Percentiles rank a stretch among this genome's conserved stretches.
These are phyloP conservation scores for Gorsachius magnificus DNA, from an alignment of 2,797 vertebrate genomes.

Conservation along the genomic window DNA sequence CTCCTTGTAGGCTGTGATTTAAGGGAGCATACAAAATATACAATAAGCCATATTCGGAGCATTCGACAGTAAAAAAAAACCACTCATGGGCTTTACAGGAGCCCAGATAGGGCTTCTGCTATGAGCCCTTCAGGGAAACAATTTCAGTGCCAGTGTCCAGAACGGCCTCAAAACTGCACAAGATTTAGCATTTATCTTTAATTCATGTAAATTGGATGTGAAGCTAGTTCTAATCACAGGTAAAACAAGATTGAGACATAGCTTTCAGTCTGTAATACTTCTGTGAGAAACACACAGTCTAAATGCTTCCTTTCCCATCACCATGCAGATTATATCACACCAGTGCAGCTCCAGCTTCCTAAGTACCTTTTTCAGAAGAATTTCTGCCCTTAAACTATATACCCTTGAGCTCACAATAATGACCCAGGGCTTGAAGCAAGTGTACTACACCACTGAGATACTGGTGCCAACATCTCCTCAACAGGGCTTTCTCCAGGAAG, in stretches of 20 bases:
- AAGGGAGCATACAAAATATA: background rate
- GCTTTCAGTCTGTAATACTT: background rate
- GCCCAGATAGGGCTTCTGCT: background rate
- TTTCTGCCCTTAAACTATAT: background rate
- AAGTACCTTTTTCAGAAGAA: background rate
- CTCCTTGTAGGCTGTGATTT: background rate
- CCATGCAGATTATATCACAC: accelerated
- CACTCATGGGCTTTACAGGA: background rate
- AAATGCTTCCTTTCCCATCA: background rate
- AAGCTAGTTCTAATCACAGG: background rate
- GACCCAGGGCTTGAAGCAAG: background rate
- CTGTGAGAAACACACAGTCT: background rate
- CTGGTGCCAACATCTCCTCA: background rate
- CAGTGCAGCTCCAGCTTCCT: background rate
- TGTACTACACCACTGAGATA: background rate
- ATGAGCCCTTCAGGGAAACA: background rate
- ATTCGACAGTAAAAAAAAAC: background rate
- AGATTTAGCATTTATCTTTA: background rate
- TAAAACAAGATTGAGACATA: background rate
- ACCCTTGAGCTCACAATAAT: background rate
- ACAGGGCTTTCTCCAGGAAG: background rate
- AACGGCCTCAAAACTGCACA: background rate
- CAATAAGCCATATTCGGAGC: background rate
- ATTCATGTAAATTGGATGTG: background rate
- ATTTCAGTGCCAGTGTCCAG: background rate